These are phyloP conservation scores for Poeciliopsis retropinna DNA, from an alignment of 2,113 vertebrate genomes.

Conservation along the genomic window DNA sequence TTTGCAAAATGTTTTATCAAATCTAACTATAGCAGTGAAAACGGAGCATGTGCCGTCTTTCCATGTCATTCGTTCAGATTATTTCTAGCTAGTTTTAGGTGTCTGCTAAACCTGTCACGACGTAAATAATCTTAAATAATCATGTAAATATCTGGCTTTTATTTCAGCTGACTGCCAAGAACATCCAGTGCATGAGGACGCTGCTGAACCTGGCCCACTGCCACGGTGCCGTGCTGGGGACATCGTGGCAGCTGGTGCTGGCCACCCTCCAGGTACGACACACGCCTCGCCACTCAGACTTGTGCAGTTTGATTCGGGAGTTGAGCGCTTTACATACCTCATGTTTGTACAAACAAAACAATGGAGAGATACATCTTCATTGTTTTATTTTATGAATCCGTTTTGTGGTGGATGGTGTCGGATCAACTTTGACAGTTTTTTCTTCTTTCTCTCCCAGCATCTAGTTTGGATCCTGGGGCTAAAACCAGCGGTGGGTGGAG, in stretches of 20 bases:
- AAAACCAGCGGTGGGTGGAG: conserved; percentile 92
- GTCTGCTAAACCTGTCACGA: conserved; percentile 5
- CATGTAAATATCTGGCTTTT: neutral
- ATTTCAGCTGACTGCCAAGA: conserved; percentile 94
- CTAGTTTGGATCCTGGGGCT: conserved; percentile 98
- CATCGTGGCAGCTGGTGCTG: conserved; percentile 97
- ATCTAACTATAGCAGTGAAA: too few species aligned
- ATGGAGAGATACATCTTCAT: neutral
- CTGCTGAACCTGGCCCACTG: conserved; percentile 96
- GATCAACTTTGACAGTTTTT: neutral
- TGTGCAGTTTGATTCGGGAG: neutral
- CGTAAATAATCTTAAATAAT: neutral
- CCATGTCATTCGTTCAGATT: neutral
- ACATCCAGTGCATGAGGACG: conserved; percentile 98
- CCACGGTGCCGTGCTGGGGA: conserved; percentile 94
- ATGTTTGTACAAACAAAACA: neutral
- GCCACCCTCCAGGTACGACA: conserved; percentile 93
- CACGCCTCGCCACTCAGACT: neutral
- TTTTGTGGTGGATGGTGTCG: neutral
- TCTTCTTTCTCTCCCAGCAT: conserved; percentile 81
- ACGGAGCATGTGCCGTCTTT: neutral
- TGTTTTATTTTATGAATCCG: neutral
- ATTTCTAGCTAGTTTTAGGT: neutral
- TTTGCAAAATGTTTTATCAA: too few species aligned
- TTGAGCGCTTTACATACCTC: neutral